Percentiles rank a stretch among this genome's conserved stretches.
phyloP scores from a whole-genome alignment of 2,797 vertebrate genomes.

The Diceros bicornis region DNA sequence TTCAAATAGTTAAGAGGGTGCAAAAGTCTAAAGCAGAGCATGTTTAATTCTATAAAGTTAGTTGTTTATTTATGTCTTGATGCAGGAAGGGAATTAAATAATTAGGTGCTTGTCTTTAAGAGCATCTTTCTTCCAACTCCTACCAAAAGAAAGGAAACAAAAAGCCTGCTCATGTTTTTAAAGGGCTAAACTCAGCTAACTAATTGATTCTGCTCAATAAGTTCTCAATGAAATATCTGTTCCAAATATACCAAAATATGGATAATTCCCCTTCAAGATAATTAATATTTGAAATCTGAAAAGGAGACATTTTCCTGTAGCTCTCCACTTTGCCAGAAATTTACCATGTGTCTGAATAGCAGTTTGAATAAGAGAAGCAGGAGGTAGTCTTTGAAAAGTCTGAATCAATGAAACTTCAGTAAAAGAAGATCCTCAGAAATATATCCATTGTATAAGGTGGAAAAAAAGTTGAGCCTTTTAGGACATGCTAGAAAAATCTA shows the following conservation, averaged over 20 bases:
- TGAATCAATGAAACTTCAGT: background rate
- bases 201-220: slow-evolving; percentile 6
- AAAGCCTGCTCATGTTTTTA: slow-evolving; percentile 1
- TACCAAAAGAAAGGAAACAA: slow-evolving; percentile 34
- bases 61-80: background rate
- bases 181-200: slow-evolving; percentile 36
- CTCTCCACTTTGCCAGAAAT: slow-evolving; percentile 24
- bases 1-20: background rate
- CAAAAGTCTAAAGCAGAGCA: background rate
- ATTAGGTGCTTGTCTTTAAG: slow-evolving; percentile 33
- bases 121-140: background rate
- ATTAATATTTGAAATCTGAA: slow-evolving; percentile 47
- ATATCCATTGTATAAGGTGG: background rate
- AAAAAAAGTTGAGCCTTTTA: background rate
- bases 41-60: background rate
- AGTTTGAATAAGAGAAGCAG: background rate
- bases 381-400: background rate
- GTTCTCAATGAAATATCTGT: background rate
- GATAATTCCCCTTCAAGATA: slow-evolving; percentile 1
- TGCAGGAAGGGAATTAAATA: slow-evolving; percentile 50
- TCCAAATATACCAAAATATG: slow-evolving; percentile 32
- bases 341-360: background rate
- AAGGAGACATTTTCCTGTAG: slow-evolving; percentile 36
- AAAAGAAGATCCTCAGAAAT: slow-evolving; percentile 18
- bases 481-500: background rate